phyloP scores from a whole-genome alignment of 2,797 vertebrate species.

The Atherinosoma microstoma region DNA sequence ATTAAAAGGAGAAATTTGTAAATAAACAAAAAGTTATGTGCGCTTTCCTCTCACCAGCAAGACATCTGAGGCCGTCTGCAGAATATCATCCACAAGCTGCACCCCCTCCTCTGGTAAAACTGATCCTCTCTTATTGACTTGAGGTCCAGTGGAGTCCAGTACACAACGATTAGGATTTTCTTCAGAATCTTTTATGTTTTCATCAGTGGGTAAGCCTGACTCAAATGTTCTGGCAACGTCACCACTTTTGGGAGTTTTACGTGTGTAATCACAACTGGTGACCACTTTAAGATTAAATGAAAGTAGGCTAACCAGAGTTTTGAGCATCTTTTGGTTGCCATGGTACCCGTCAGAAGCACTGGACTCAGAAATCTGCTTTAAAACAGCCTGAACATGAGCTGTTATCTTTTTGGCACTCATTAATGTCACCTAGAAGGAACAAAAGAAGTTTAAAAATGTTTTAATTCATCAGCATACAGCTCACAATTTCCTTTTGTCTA shows the following conservation, averaged over 20 bases:
- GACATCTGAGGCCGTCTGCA: constrained; percentile 71
- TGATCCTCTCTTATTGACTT: constrained; percentile 1
- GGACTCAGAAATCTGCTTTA: constrained; percentile 37
- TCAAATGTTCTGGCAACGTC: constrained; percentile 13
- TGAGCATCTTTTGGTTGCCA: constrained; percentile 48
- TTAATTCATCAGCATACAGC: not conserved
- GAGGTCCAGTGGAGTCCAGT: not conserved
- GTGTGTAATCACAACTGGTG: not conserved
- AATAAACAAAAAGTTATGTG: not conserved
- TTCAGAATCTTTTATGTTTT: constrained; percentile 5
- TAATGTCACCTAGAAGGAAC: constrained; percentile 76
- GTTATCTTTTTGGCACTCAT: constrained; percentile 68
- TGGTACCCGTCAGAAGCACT: not conserved
- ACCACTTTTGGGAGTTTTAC: not conserved
- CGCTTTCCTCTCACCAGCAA: constrained; percentile 80
- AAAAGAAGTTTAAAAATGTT: not conserved
- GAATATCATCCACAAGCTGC: constrained; percentile 66
- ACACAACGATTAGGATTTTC: not conserved
- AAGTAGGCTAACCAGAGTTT: constrained; percentile 73
- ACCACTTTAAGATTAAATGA: constrained; percentile 73
- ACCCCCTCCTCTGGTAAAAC: constrained; percentile 23
- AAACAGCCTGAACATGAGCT: constrained; percentile 49
- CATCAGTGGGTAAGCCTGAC: not conserved
- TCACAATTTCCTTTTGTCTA: not conserved
- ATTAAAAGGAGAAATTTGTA: not conserved